Conservation (phyloP, 1,140 invertebrate genomes). For the Venturia canescens region DNA sequence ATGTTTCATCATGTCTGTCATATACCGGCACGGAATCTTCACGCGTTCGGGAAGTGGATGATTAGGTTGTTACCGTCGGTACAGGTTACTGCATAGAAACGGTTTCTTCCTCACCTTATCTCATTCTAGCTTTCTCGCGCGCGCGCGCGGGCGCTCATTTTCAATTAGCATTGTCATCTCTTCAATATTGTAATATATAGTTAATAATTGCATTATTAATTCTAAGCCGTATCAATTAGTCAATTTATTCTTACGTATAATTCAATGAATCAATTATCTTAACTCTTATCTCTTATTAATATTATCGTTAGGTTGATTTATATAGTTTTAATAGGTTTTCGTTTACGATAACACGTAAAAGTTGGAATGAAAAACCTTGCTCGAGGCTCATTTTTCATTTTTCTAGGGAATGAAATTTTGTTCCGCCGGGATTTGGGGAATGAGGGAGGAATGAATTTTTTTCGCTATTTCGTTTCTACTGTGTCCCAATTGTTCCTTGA, state of each 20-base stretch:
- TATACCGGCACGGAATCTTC: slow-evolving; percentile 67
- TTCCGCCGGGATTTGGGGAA: slow-evolving; percentile 48
- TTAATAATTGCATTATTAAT: slow-evolving; percentile 63
- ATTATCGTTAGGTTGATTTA: slow-evolving; percentile 74
- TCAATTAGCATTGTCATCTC: slow-evolving; percentile 57
- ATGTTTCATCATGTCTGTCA: slow-evolving; percentile 28
- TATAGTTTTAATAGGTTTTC: slow-evolving; percentile 73
- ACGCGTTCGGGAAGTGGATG: slow-evolving; percentile 69
- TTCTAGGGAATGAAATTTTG: slow-evolving; percentile 49
- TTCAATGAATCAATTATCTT: slow-evolving; percentile 73
- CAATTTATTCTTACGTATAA: slow-evolving; percentile 68
- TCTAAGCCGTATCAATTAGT: slow-evolving; percentile 61
- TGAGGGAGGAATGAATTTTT: slow-evolving; percentile 17
- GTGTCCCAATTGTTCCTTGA: background rate
- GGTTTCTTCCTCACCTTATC: slow-evolving; percentile 66
- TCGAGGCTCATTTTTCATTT: slow-evolving; percentile 54
- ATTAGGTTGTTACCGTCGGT: slow-evolving; percentile 74
- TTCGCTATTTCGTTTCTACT: slow-evolving; percentile 54
- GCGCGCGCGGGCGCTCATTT: background rate
- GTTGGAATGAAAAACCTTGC: slow-evolving; percentile 74
- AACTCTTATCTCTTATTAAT: slow-evolving; percentile 69
- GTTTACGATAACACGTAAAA: slow-evolving; percentile 69
- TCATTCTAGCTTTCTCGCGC: slow-evolving; percentile 51
- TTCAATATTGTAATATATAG: slow-evolving; percentile 64
- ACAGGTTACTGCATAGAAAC: slow-evolving; percentile 69